Evolutionary conservation across 2,888 invertebrate genomes (phyloP).

Genomic region (Tetragonisca angustula): DNA sequence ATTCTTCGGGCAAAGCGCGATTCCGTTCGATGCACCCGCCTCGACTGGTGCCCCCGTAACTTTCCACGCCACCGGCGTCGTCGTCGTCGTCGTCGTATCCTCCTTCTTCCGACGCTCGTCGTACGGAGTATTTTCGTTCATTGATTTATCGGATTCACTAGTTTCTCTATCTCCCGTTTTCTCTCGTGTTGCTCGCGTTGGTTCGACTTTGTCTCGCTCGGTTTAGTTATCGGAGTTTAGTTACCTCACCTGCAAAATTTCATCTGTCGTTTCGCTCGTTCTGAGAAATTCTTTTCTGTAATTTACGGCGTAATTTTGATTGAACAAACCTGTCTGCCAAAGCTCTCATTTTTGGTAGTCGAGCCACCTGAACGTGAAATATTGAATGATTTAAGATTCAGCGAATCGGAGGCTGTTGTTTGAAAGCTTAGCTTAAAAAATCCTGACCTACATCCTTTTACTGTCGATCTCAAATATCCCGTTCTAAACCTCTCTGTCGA

Average conservation of each 20-base stretch:
- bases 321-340: too few relatives aligned
- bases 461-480: background rate
- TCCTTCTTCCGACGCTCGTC: slow-evolving; percentile 13
- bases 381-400: too few relatives aligned
- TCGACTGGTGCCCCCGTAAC: background rate
- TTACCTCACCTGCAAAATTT: background rate
- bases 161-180: slow-evolving; percentile 24
- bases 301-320: too few relatives aligned
- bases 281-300: background rate
- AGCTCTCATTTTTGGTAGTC: too few relatives aligned
- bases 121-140: slow-evolving; percentile 49
- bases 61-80: slow-evolving; percentile 9
- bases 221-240: background rate
- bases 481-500: too few relatives aligned
- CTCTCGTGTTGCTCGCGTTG: slow-evolving; percentile 32
- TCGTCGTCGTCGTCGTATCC: slow-evolving; percentile 1
- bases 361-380: too few relatives aligned
- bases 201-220: slow-evolving; percentile 41
- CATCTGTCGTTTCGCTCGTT: background rate
- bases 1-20: slow-evolving; percentile 31
- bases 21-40: slow-evolving; percentile 42
- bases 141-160: slow-evolving; percentile 63
- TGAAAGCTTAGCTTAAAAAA: background rate
- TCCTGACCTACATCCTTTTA: background rate
- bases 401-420: too few relatives aligned